Evolutionary conservation across 2,888 invertebrate genomes (phyloP).

Genomic region (Lordiphosa fenestrarum): DNA sequence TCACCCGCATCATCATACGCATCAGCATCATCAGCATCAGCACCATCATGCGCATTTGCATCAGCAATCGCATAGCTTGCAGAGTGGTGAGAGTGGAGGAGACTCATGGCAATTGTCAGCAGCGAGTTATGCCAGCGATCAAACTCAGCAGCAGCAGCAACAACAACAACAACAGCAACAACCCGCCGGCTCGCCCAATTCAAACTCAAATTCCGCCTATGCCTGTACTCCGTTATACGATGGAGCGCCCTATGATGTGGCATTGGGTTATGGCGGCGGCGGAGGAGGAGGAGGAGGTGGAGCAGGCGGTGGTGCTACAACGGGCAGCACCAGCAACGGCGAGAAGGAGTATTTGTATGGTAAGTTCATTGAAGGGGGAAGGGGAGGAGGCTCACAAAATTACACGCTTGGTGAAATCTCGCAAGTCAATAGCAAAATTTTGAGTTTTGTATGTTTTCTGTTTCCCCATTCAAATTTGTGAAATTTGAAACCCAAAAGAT

Average conservation of each 20-base stretch:
- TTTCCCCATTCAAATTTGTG: conserved; percentile 53
- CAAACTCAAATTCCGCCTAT: conserved; percentile 75
- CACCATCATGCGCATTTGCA: conserved; percentile 57
- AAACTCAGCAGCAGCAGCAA: conserved; percentile 51
- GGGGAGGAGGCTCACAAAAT: conserved; percentile 46
- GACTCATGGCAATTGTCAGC: conserved; percentile 52
- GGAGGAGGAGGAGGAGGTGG: conserved; percentile 54
- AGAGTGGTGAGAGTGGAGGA: conserved; percentile 58
- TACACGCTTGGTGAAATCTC: conserved; percentile 72
- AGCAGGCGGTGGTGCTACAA: conserved; percentile 39
- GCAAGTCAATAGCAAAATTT: conserved; percentile 68
- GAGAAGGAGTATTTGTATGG: conserved; percentile 80
- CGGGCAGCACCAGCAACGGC: conserved; percentile 48
- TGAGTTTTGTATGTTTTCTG: conserved; percentile 43
- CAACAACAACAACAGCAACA: conserved; percentile 59
- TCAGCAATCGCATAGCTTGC: conserved; percentile 51
- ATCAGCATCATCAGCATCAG: conserved; percentile 57
- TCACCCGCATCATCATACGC: conserved; percentile 40
- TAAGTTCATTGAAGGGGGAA: conserved; percentile 52
- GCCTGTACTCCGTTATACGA: conserved; percentile 72
- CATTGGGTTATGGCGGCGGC: conserved; percentile 64
- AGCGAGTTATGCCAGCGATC: conserved; percentile 56
- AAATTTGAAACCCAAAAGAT: conserved; percentile 57
- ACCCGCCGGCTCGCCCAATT: conserved; percentile 76
- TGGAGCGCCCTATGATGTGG: conserved; percentile 74